Evolutionary conservation across 1,140 invertebrate genomes (phyloP).

Genomic region (Drosophila lacertosa): DNA sequence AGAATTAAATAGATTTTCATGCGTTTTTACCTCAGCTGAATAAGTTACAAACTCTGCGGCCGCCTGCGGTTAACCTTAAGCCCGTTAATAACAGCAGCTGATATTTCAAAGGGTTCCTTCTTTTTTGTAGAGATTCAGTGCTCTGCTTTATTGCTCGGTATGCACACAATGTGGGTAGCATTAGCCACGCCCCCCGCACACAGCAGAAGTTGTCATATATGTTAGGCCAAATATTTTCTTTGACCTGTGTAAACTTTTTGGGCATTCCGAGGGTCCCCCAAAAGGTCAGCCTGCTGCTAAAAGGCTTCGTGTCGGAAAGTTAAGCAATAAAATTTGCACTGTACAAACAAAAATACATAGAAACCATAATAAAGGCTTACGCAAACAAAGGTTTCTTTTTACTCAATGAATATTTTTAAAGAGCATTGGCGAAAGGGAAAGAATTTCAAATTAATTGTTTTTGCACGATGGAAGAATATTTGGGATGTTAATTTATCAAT

Average conservation of each 20-base stretch:
- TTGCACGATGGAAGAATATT: too few relatives aligned
- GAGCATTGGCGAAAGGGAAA: background rate
- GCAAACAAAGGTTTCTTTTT: slow-evolving; percentile 17
- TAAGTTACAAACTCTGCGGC: slow-evolving; percentile 53
- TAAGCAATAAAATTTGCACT: slow-evolving; percentile 62
- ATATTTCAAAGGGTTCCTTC: slow-evolving; percentile 26
- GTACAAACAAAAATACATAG: slow-evolving; percentile 32
- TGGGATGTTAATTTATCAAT: too few relatives aligned
- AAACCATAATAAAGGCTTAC: slow-evolving; percentile 21
- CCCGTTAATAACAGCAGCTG: slow-evolving; percentile 14
- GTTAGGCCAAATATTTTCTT: slow-evolving; percentile 72
- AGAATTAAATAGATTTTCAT: slow-evolving; percentile 61
- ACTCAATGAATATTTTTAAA: background rate
- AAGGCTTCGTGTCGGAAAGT: slow-evolving; percentile 66
- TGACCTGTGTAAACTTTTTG: slow-evolving; percentile 71
- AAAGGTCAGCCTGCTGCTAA: slow-evolving; percentile 60
- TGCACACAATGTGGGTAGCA: slow-evolving; percentile 45
- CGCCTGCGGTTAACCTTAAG: slow-evolving; percentile 31
- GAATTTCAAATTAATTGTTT: slow-evolving; percentile 23
- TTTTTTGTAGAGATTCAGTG: slow-evolving; percentile 39
- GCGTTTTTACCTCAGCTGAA: slow-evolving; percentile 39
- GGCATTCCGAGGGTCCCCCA: slow-evolving; percentile 50
- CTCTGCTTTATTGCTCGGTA: slow-evolving; percentile 42
- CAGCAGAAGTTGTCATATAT: slow-evolving; percentile 63
- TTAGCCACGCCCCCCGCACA: slow-evolving; percentile 35